Evolutionary conservation across 2,888 invertebrate genomes (phyloP).

Genomic region (Scrobipalpa atriplicella): DNA sequence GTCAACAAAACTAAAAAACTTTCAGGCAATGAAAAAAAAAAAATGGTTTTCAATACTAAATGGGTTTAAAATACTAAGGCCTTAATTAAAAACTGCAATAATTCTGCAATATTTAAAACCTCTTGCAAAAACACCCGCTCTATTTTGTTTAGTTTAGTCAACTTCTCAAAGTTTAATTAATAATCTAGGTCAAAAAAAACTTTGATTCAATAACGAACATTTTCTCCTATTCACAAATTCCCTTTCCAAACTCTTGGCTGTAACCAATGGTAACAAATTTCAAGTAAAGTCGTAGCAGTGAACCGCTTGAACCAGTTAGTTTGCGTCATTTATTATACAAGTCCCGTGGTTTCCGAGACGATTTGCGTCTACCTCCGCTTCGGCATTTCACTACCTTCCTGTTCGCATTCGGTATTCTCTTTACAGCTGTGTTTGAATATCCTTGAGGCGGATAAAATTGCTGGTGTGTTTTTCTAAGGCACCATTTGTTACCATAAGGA

Average conservation of each 20-base stretch:
- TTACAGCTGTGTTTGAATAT: conserved; percentile 1
- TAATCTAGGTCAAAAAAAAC: not conserved
- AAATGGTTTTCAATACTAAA: too few relatives aligned
- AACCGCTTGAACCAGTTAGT: conserved; percentile 3
- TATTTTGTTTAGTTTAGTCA: too few relatives aligned
- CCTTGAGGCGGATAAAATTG: not conserved
- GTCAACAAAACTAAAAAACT: too few relatives aligned
- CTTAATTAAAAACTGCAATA: too few relatives aligned
- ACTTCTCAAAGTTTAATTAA: too few relatives aligned
- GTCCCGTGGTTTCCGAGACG: conserved; percentile 14
- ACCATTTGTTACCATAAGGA: too few relatives aligned
- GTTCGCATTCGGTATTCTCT: conserved; percentile 12
- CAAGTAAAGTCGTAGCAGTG: conserved; percentile 6
- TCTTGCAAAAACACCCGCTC: too few relatives aligned
- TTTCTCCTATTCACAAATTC: not conserved
- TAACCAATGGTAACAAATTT: conserved; percentile 9
- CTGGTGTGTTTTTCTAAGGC: too few relatives aligned
- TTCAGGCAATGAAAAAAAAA: too few relatives aligned
- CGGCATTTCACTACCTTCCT: conserved; percentile 9
- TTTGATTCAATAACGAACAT: not conserved
- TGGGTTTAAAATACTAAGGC: too few relatives aligned
- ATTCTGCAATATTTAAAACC: too few relatives aligned
- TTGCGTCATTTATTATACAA: conserved; percentile 18
- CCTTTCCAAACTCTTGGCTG: not conserved
- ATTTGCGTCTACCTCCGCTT: conserved; percentile 3